A percentile compares a stretch with the other conserved stretches of the same genome.
phyloP scores from a whole-genome alignment of 2,888 invertebrate genomes.

The Epinotia ramella region DNA sequence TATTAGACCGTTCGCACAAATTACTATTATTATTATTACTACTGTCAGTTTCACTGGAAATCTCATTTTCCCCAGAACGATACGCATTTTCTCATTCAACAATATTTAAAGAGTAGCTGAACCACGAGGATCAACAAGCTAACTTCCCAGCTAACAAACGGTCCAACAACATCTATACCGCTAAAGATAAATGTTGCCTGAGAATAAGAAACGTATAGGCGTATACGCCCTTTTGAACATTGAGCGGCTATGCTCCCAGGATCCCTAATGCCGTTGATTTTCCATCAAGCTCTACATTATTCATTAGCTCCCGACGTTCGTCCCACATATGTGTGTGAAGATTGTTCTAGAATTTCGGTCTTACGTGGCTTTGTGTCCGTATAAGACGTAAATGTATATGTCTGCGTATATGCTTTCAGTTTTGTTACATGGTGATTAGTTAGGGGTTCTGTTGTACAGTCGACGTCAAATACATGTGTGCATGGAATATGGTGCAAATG shows the following conservation, averaged over 20 bases:
- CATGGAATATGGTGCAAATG: too few relatives aligned
- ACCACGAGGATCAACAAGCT: slow-evolving; percentile 24
- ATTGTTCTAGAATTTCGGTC: slow-evolving; percentile 74
- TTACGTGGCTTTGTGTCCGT: slow-evolving; percentile 75
- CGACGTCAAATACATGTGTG: too few relatives aligned
- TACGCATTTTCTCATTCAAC: not conserved
- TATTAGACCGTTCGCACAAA: too few relatives aligned
- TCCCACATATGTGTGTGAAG: slow-evolving; percentile 13
- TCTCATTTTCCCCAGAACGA: not conserved
- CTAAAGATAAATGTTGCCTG: not conserved
- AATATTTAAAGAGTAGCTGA: slow-evolving; percentile 18
- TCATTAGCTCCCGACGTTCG: slow-evolving; percentile 40
- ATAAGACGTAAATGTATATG: slow-evolving; percentile 66
- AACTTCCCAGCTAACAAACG: slow-evolving; percentile 22
- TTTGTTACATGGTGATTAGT: slow-evolving; percentile 33
- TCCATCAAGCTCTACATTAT: slow-evolving; percentile 45
- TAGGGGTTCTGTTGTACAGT: not conserved
- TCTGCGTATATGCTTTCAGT: slow-evolving; percentile 46
- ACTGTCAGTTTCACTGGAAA: not conserved
- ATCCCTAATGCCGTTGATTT: slow-evolving; percentile 40
- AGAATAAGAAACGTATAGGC: not conserved
- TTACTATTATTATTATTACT: not conserved
- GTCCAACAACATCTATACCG: slow-evolving; percentile 13
- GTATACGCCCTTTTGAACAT: not conserved
- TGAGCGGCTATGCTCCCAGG: not conserved